Conservation (phyloP, 2,113 vertebrate species). For the Thunnus maccoyii region DNA sequence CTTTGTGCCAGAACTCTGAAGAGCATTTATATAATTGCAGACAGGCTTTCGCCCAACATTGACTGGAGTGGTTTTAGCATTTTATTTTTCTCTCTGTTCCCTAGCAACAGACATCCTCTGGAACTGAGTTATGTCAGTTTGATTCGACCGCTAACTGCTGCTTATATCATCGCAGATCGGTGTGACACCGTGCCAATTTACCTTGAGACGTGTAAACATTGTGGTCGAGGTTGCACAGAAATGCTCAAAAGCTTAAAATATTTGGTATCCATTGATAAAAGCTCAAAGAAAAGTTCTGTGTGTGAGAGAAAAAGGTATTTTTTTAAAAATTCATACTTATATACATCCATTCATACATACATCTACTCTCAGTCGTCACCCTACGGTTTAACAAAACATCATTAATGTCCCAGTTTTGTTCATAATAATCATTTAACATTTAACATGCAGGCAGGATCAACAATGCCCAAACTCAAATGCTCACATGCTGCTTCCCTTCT, state of each 20-base stretch:
- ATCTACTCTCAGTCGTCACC: background rate
- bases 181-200: background rate
- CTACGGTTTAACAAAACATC: background rate
- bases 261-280: background rate
- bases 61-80: conserved; percentile 83
- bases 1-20: conserved; percentile 75
- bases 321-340: too few species aligned
- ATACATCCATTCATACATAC: too few species aligned
- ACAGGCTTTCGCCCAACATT: conserved; percentile 81
- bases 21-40: conserved; percentile 85
- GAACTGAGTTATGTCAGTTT: conserved; percentile 78
- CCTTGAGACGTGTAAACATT: conserved; percentile 33
- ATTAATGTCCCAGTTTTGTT: conserved; percentile 2
- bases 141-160: conserved; percentile 72
- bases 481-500: conserved; percentile 40
- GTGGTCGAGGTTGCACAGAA: background rate
- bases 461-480: conserved; percentile 26
- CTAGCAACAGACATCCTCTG: conserved; percentile 84
- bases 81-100: conserved; percentile 85
- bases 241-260: background rate
- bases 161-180: conserved; percentile 57
- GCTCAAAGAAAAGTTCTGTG: background rate
- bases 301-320: background rate
- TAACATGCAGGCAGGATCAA: background rate
- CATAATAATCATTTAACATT: conserved; percentile 11